phyloP scores from a whole-genome alignment of 2,888 invertebrate genomes.

The Heliconius sara region DNA sequence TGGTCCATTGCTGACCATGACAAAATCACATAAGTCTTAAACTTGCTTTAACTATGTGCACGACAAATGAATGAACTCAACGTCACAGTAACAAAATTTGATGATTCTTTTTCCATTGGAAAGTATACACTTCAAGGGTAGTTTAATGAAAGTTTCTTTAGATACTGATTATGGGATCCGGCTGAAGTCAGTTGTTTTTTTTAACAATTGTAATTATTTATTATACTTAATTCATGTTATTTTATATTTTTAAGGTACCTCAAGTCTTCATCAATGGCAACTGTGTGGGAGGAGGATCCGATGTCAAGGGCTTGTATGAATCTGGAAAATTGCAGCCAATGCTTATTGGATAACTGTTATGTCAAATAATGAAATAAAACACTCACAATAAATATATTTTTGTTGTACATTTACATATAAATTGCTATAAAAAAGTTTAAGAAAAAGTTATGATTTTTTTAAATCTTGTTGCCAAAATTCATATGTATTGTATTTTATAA shows the following conservation, averaged over 20 bases:
- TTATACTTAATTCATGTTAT: neutral
- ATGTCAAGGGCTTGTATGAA: constrained; percentile 90
- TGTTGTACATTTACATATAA: neutral
- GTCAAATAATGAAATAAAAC: neutral
- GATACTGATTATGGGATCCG: too few relatives aligned
- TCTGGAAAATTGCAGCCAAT: constrained; percentile 87
- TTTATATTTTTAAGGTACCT: constrained; percentile 88
- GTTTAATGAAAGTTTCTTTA: too few relatives aligned
- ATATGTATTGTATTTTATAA: neutral
- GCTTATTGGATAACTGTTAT: constrained; percentile 70
- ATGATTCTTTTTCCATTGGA: too few relatives aligned
- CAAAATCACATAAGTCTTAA: too few relatives aligned
- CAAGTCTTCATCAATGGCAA: constrained; percentile 96
- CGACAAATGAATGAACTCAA: too few relatives aligned
- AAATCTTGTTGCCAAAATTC: neutral
- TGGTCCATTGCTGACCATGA: too few relatives aligned
- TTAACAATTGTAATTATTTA: too few relatives aligned
- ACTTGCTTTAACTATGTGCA: too few relatives aligned
- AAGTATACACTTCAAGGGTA: too few relatives aligned
- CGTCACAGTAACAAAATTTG: too few relatives aligned
- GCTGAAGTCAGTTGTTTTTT: too few relatives aligned
- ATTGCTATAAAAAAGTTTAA: neutral
- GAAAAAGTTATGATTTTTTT: neutral
- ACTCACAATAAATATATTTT: constrained; percentile 4
- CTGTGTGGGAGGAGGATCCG: constrained; percentile 96